Conservation (phyloP, 2,797 vertebrate species). For the Calcarius lapponicus region DNA sequence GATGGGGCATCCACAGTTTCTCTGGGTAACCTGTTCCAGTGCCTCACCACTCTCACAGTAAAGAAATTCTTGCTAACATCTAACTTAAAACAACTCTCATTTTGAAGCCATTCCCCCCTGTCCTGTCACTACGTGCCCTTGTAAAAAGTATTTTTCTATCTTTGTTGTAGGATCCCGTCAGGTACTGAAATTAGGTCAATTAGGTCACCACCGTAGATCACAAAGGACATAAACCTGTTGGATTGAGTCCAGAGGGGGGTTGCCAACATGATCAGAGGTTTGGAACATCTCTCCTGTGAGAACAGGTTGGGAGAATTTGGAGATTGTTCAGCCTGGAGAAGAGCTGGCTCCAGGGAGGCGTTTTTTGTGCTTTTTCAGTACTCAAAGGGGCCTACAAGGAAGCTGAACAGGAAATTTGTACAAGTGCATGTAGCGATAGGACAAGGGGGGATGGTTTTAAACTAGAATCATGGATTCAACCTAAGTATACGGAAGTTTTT, state of each 20-base stretch:
- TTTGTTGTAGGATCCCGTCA: not conserved
- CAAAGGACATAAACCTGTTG: not conserved
- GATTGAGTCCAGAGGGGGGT: not conserved
- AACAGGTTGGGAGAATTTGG: not conserved
- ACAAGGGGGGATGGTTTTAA: not conserved
- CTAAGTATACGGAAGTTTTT: not conserved
- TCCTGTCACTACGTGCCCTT: rapidly evolving
- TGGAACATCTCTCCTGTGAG: not conserved
- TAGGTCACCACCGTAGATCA: no score
- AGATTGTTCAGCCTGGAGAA: not conserved
- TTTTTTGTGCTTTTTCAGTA: not conserved
- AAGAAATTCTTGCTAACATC: not conserved
- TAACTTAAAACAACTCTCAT: not conserved
- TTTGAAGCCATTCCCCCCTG: not conserved
- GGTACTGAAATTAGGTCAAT: not conserved
- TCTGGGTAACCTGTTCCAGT: not conserved
- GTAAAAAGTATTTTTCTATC: not conserved
- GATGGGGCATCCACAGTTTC: not conserved
- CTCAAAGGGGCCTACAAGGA: not conserved
- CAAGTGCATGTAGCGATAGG: no score
- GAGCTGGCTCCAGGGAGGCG: rapidly evolving
- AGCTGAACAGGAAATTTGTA: not conserved
- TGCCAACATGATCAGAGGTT: not conserved
- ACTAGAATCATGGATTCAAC: not conserved
- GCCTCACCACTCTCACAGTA: not conserved